phyloP scores from a whole-genome alignment of 2,888 invertebrate genomes.

The Orchestes rusci region DNA sequence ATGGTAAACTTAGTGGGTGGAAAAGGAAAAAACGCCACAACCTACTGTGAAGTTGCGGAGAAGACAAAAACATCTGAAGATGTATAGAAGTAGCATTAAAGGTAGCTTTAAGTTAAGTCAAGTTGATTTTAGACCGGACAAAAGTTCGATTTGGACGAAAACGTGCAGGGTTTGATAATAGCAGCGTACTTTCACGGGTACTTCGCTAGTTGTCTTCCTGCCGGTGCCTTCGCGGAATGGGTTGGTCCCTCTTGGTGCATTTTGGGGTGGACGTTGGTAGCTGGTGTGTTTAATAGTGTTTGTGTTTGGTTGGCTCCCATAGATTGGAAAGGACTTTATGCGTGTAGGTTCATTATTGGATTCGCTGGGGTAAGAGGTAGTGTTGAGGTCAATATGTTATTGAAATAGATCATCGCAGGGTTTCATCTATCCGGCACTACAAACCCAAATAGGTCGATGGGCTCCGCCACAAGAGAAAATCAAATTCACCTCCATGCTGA shows the following conservation, averaged over 20 bases:
- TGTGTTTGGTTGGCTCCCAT: constrained; percentile 50
- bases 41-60: too few species aligned
- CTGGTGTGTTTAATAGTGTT: constrained; percentile 35
- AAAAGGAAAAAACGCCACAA: neutral
- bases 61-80: constrained; percentile 30
- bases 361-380: constrained; percentile 54
- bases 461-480: constrained; percentile 65
- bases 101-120: too few species aligned
- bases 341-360: constrained; percentile 51
- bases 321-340: constrained; percentile 49
- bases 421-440: constrained; percentile 55
- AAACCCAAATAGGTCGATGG: constrained; percentile 62
- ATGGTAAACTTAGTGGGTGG: constrained; percentile 45
- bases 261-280: constrained; percentile 3
- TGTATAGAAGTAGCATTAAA: too few species aligned
- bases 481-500: constrained; percentile 61
- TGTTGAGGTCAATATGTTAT: too few species aligned
- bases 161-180: constrained; percentile 29
- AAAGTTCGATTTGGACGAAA: constrained; percentile 32
- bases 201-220: constrained; percentile 29
- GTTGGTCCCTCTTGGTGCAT: constrained; percentile 31
- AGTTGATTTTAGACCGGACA: constrained; percentile 28
- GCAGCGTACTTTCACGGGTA: constrained; percentile 33
- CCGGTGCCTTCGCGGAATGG: constrained; percentile 30
- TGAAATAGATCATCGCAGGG: constrained; percentile 48